Conservation (phyloP, 1,140 invertebrate species). For the Ips typographus region DNA sequence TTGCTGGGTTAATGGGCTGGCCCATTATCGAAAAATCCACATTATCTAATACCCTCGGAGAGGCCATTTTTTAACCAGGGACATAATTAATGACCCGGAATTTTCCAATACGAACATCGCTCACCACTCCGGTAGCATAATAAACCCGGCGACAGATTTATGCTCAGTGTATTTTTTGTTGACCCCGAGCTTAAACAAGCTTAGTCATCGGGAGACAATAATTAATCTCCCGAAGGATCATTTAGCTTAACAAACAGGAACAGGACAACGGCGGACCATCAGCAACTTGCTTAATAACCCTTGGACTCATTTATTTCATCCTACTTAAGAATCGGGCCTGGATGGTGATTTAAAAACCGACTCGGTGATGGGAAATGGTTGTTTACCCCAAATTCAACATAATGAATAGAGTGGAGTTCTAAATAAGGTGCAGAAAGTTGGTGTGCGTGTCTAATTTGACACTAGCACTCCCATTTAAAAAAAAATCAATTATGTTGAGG, state of each 20-base stretch:
- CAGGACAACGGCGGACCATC: slow-evolving; percentile 24
- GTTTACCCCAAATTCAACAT: too few species aligned
- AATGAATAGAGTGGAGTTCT: too few species aligned
- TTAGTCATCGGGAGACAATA: slow-evolving; percentile 20
- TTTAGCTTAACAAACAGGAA: slow-evolving; percentile 30
- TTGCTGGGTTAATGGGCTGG: too few species aligned
- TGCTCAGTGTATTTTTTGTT: slow-evolving; percentile 14
- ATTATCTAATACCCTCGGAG: too few species aligned
- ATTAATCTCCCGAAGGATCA: slow-evolving; percentile 26
- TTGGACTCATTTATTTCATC: slow-evolving; percentile 13
- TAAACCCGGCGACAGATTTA: slow-evolving; percentile 10
- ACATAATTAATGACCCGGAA: too few species aligned
- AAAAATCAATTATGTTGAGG: too few species aligned
- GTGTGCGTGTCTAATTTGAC: too few species aligned
- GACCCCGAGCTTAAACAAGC: slow-evolving; percentile 13
- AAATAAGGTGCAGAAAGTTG: too few species aligned
- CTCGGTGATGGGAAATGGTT: too few species aligned
- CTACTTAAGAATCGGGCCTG: background rate
- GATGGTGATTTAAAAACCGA: background rate
- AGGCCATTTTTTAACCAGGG: too few species aligned
- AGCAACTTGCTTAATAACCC: slow-evolving; percentile 27
- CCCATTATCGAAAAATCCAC: too few species aligned
- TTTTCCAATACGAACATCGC: background rate
- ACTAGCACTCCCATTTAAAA: too few species aligned
- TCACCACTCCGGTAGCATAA: slow-evolving; percentile 3